Evolutionary conservation across 2,888 invertebrate species (phyloP), one percentile per base, ranked within the genome.

Genomic region (Antheraea yamamai): DNA sequence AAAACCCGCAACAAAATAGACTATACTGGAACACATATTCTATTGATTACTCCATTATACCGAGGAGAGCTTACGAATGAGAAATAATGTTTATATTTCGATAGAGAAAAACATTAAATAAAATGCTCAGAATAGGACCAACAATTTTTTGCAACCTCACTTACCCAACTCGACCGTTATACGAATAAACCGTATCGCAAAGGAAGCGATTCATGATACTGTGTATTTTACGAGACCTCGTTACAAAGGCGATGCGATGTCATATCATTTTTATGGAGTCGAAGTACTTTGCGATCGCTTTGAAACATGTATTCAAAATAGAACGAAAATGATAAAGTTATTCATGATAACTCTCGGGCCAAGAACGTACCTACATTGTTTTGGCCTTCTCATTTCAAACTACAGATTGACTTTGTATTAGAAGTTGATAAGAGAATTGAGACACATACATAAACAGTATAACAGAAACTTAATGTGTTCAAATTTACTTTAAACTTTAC

Each of bases 111-210:
- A 61, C 12, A 61, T 61, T 61, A 61, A 61, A 61, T 61, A 26
- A 66, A 30, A 16, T 30, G 30, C 30, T 66, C 3, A 64, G 23
- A 26, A 64, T 12, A 26, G 8, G 3, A 30, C 26, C 30, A 66
- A 64, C 23, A 16, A 14, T 66, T 66, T 66, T 66, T 66, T 30
- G 64, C 16, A 66, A 66, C 26, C 64, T 66, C 30, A 66, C 30
- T 76, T 70, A 73, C 78, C 77, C n/a, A n/a, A 70, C 70, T 70
- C 70, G 10, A 39, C 39, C 70, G 70, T 26, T 70, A 70, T n/a
- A 18, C 70, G 70, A 70, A 70, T 39, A 70, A 70, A 70, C 70
- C 70, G 39, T 70, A 70, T 39, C 70, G 16, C 35, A 70, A 70
- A 39, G n/a, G 70, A 70, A 70, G 39, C n/a, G 20, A 70, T 70